Percentiles rank a stretch among this genome's conserved stretches.
Evolutionary conservation across 1,140 invertebrate species (phyloP).

Genomic region (Babylonia areolata): DNA sequence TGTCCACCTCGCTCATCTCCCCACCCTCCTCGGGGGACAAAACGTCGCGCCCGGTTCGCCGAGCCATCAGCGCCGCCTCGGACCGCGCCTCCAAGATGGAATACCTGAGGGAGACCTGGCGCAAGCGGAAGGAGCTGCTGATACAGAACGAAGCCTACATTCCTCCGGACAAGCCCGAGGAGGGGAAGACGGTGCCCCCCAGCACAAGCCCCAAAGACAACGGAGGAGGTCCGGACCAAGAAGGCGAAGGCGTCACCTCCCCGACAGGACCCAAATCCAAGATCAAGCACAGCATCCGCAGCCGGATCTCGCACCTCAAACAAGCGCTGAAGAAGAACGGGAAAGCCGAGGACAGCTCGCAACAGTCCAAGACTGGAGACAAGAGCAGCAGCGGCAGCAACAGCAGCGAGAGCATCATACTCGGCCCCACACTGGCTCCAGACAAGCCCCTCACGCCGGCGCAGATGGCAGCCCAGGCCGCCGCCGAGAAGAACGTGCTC

Average conservation of each 20-base stretch:
- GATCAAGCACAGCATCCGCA: constrained; percentile 8
- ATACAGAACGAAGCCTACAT: constrained; percentile 48
- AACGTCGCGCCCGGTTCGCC: constrained; percentile 21
- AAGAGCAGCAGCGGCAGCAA: neutral
- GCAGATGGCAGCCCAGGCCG: neutral
- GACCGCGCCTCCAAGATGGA: constrained; percentile 44
- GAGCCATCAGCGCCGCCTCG: constrained; percentile 39
- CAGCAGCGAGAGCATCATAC: neutral
- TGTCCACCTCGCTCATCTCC: neutral
- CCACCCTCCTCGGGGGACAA: neutral
- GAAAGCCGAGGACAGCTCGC: constrained; percentile 18
- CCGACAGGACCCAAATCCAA: neutral
- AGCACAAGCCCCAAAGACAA: neutral
- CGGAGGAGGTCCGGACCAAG: neutral
- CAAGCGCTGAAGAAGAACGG: constrained; percentile 35
- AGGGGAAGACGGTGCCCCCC: neutral
- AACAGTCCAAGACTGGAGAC: neutral
- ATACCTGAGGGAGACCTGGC: constrained; percentile 49
- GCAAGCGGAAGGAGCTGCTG: constrained; percentile 48
- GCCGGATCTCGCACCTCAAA: constrained; percentile 16
- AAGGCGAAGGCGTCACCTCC: neutral
- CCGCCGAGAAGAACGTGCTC: constrained; percentile 25
- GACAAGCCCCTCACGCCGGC: neutral
- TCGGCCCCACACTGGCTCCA: neutral
- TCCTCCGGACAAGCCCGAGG: neutral